phyloP scores from a whole-genome alignment of 2,888 invertebrate genomes.

The Chesias legatella region DNA sequence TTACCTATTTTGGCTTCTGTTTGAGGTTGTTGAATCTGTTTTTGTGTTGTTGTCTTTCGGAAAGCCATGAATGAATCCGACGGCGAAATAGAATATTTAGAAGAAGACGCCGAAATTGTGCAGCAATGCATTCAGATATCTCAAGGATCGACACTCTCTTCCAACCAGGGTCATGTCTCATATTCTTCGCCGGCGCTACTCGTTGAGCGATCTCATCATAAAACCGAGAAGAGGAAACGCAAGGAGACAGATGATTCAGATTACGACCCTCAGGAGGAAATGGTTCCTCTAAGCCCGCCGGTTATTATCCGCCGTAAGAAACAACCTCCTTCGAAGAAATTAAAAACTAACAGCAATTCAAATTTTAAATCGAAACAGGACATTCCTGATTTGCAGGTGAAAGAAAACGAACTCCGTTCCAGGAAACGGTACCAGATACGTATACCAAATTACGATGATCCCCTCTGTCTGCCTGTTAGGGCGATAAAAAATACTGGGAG shows the following conservation, averaged over 20 bases:
- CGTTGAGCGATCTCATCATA: constrained; percentile 39
- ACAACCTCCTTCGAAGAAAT: constrained; percentile 25
- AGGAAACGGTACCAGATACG: constrained; percentile 46
- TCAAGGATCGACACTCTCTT: not conserved
- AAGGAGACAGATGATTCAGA: constrained; percentile 56
- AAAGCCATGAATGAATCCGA: constrained; percentile 48
- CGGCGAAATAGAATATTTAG: constrained; percentile 68
- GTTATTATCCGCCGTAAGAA: constrained; percentile 23
- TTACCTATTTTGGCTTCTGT: not conserved
- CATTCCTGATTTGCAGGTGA: not conserved
- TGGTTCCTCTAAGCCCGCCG: constrained; percentile 30
- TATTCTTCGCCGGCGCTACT: constrained; percentile 31
- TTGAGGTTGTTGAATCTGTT: too few species aligned
- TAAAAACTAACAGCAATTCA: not conserved
- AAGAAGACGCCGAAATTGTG: constrained; percentile 70
- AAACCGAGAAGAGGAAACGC: constrained; percentile 35
- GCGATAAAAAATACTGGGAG: constrained; percentile 40
- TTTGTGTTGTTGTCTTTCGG: too few species aligned
- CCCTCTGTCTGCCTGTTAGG: constrained; percentile 63
- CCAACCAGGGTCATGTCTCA: not conserved
- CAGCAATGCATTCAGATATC: constrained; percentile 59
- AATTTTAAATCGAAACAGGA: constrained; percentile 12
- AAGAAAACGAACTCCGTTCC: constrained; percentile 24
- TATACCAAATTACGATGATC: constrained; percentile 68
- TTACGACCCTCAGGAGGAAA: constrained; percentile 55